phyloP scores from a whole-genome alignment of 2,888 invertebrate genomes.

The Agrenia bidenticulata region DNA sequence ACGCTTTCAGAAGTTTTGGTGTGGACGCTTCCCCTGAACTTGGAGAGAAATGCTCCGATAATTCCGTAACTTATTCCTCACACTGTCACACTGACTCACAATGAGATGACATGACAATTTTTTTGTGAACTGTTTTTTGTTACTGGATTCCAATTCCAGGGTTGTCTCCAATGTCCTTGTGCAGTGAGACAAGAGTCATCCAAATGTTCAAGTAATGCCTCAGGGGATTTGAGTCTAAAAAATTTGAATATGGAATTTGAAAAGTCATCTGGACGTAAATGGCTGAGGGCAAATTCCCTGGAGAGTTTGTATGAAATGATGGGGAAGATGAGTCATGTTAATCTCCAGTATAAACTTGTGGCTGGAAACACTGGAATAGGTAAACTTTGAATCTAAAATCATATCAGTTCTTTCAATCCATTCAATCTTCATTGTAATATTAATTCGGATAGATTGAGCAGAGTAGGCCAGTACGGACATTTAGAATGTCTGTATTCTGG shows the following conservation, averaged over 20 bases:
- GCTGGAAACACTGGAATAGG: conserved; percentile 77
- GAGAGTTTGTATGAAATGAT: conserved; percentile 64
- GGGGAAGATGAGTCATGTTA: conserved; percentile 49
- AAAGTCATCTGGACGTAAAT: conserved; percentile 34
- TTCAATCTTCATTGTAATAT: neutral
- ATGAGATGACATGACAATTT: too few relatives aligned
- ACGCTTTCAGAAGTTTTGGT: conserved; percentile 75
- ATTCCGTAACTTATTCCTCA: too few relatives aligned
- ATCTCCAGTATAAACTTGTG: conserved; percentile 62
- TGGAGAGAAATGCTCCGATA: conserved; percentile 57
- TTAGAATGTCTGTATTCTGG: too few relatives aligned
- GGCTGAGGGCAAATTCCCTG: conserved; percentile 56
- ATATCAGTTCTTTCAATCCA: too few relatives aligned
- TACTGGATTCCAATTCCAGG: too few relatives aligned
- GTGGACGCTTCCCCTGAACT: conserved; percentile 62
- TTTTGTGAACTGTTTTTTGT: too few relatives aligned
- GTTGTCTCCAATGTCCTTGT: neutral
- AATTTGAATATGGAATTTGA: conserved; percentile 4
- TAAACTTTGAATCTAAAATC: conserved; percentile 53
- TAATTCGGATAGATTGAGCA: too few relatives aligned
- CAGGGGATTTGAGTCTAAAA: too few relatives aligned
- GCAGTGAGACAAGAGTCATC: neutral
- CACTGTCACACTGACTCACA: too few relatives aligned
- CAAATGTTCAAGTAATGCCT: too few relatives aligned
- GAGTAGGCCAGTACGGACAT: too few relatives aligned